A percentile compares a stretch with the other conserved stretches of the same genome.
Conservation (phyloP, 2,888 invertebrate genomes). For the Plebejus argus region DNA sequence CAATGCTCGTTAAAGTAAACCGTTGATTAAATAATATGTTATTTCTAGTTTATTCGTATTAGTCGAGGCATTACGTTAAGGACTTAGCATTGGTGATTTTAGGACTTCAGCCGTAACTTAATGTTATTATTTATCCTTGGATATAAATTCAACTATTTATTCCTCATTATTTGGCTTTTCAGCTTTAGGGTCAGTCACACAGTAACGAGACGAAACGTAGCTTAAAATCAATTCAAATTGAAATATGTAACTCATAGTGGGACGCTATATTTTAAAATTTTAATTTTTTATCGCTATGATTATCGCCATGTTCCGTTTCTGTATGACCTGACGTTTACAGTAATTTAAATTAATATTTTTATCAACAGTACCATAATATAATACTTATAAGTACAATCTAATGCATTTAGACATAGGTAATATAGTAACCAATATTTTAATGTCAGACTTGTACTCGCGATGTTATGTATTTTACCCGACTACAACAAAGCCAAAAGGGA, state of each 20-base stretch:
- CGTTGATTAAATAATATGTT: not conserved
- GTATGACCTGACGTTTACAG: not conserved
- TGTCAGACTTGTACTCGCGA: not conserved
- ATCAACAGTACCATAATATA: not conserved
- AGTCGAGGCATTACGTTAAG: not conserved
- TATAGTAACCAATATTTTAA: not conserved
- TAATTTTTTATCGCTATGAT: not conserved
- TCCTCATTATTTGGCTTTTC: constrained; percentile 1
- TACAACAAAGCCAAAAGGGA: not conserved
- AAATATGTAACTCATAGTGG: not conserved
- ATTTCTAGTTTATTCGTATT: too few relatives aligned
- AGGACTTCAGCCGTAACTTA: not conserved
- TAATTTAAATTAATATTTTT: not conserved
- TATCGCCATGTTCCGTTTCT: too few relatives aligned
- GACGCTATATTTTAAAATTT: not conserved
- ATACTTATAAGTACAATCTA: not conserved
- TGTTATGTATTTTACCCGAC: not conserved
- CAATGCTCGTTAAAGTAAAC: not conserved
- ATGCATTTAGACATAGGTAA: not conserved
- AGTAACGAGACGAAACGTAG: not conserved
- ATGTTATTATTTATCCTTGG: not conserved
- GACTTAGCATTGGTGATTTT: not conserved
- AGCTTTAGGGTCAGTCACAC: not conserved
- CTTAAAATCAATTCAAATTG: not conserved
- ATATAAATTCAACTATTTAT: constrained; percentile 5